Base-by-base conservation (phyloP, 2,113 vertebrate species). In the Peucedramus taeniatus region DNA sequence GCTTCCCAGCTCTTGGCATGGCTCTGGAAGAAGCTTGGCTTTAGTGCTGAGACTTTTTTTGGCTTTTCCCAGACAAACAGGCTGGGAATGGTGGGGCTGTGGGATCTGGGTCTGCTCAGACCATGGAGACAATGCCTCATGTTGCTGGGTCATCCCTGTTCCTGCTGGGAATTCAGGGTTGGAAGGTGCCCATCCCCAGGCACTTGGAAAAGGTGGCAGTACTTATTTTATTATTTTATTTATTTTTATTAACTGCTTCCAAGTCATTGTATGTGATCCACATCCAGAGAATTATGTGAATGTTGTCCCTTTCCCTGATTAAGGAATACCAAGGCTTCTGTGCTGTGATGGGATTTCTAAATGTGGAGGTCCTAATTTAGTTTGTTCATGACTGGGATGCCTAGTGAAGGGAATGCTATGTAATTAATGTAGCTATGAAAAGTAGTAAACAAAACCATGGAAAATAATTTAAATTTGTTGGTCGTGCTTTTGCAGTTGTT, bases 71-170 rank as follows among this genome's bases (percentile, higher is more conserved):
- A 24, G 33, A 26, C 13, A 5, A 14, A 39, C 45, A 39, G 39
- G 31, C 28, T 86, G 66, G 63, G 49, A 44, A 11, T 18, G 22
- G 31, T 16, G 37, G 17, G 15, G 21, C 17, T 70, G 31, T 17
- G 75, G 70, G 61, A 3, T 22, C 18, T 42, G 49, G 12, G 4
- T 7, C 8, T 80, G 40, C 21, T 53, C 33, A 50, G 30, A 13
- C 10, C 6, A 15, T 0, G 2, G 30, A 53, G 37, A 26, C 47
- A 20, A 12, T 22, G 11, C n/a, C n/a, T 54, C 0, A 1, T 45
- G 28, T 4, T 3, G 1, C 28, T 78, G 24, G 7, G 17, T 24
- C 22, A 23, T 31, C 15, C 65, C 11, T 39, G 24, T 26, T 20
- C 53, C 68, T 35, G n/a, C 8, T 87, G 57, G 76, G 87, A 81